Evolutionary conservation across 2,888 invertebrate species (phyloP).

Genomic region (Tenthredo distinguenda): DNA sequence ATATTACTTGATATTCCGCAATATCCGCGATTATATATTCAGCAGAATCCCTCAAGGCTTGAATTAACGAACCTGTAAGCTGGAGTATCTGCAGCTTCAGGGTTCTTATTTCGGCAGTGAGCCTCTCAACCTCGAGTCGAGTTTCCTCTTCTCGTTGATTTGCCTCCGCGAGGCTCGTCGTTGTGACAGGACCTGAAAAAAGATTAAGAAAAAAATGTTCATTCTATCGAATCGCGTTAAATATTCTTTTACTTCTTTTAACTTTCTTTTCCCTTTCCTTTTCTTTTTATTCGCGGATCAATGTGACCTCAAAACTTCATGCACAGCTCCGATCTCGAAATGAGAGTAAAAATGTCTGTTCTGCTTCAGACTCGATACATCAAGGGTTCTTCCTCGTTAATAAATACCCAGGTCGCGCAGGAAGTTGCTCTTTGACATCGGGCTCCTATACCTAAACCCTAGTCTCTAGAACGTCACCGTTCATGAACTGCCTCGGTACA

Average conservation of each 20-base stretch:
- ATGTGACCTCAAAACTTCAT: neutral
- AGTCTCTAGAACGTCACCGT: neutral
- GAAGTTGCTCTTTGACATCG: constrained; percentile 8
- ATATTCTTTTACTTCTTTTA: neutral
- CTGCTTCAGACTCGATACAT: neutral
- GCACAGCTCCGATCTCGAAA: neutral
- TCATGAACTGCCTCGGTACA: neutral
- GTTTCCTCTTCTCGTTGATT: constrained; percentile 82
- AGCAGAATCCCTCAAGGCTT: neutral
- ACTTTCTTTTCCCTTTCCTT: neutral
- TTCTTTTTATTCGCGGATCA: neutral
- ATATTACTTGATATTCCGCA: neutral
- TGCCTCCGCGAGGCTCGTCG: constrained; percentile 79
- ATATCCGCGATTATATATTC: constrained; percentile 26
- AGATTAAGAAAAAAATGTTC: neutral
- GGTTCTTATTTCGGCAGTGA: constrained; percentile 83
- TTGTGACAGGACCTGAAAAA: constrained; percentile 68
- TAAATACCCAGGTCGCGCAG: neutral
- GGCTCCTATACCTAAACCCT: neutral
- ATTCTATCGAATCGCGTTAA: neutral
- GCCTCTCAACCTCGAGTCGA: constrained; percentile 81
- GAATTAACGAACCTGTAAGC: constrained; percentile 77
- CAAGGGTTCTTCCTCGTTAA: neutral
- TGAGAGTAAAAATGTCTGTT: neutral
- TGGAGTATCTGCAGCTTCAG: constrained; percentile 82